These are phyloP conservation scores for Alosa alosa DNA, from an alignment of 2,113 vertebrate species.

Conservation along the genomic window DNA sequence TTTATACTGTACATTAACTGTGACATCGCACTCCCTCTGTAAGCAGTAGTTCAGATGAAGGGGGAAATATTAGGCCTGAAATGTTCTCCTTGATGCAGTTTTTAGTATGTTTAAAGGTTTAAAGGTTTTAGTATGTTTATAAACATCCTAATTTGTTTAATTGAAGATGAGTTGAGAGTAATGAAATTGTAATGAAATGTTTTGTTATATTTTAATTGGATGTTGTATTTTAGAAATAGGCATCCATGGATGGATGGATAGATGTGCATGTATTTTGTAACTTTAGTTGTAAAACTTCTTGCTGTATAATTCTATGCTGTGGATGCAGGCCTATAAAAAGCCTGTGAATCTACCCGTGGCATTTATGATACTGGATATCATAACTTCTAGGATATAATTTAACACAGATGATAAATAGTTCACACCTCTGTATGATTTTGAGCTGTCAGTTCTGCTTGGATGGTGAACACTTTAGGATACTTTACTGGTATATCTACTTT, in stretches of 20 bases:
- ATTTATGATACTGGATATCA: background rate
- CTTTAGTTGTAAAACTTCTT: background rate
- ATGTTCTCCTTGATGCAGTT: background rate
- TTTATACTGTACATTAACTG: background rate
- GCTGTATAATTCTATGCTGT: background rate
- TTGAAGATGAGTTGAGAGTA: background rate
- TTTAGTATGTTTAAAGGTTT: background rate
- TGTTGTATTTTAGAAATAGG: background rate
- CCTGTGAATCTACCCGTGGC: background rate
- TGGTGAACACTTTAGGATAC: background rate
- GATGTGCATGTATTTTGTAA: background rate
- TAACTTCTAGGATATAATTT: background rate
- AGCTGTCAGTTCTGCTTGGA: background rate
- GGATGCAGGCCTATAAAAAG: background rate
- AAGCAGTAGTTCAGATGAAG: background rate
- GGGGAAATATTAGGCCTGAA: background rate
- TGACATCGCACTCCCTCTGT: background rate
- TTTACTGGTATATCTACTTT: background rate
- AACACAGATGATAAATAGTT: background rate
- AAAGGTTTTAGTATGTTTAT: background rate
- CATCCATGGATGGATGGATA: background rate
- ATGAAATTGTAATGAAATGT: background rate
- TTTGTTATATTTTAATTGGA: background rate
- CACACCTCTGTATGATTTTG: background rate
- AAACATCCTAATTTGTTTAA: background rate